Evolutionary conservation across 37 sponge, comb jelly and placozoan species (phyloP), one percentile per base, ranked within the genome.

Genomic region (Sycon ciliatum): DNA sequence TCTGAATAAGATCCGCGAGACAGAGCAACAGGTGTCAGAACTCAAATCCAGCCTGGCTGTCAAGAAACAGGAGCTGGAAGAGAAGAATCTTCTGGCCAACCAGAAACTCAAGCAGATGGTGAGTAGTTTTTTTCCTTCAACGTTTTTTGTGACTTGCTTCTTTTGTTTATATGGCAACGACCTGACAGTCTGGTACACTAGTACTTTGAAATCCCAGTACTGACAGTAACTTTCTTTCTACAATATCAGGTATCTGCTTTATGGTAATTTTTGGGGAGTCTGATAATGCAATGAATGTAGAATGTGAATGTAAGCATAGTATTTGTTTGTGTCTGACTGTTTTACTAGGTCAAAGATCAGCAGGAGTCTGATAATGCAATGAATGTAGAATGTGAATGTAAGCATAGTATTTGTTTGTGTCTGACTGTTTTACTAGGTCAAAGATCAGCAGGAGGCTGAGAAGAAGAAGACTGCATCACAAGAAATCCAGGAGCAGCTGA

Each of bases 71-170:
- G 97, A 94, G 49, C 78, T 87, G 9, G 90, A 95, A 26, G 86
- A 85, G 71, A 95, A 95, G 89, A 91, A 91, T 42, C 56, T 76
- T 16, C 78, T 86, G 33, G 97, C 97, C 30, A 95, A 91, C 74
- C 89, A 91, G 76, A 95, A 95, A 73, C 84, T 95, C 38, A 88
- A 88, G 66, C 86, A 91, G 46, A 91, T 95, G 92, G 84, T 85
- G 40, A 39, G 68, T 6, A 13, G 11, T 3, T 34, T 68, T 3
- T 1, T 4, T 31, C 29, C 32, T 2, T 6, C 26, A 3, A 55
- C n/a, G n/a, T n/a, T n/a, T n/a, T n/a, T n/a, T n/a, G n/a, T n/a
- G n/a, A n/a, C n/a, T n/a, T n/a, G n/a, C n/a, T n/a, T n/a, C n/a
- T n/a, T n/a, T n/a, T n/a, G n/a, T n/a, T n/a, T n/a, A n/a, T n/a